Base-by-base conservation (phyloP, 2,113 vertebrate species). In the Motacilla alba region DNA sequence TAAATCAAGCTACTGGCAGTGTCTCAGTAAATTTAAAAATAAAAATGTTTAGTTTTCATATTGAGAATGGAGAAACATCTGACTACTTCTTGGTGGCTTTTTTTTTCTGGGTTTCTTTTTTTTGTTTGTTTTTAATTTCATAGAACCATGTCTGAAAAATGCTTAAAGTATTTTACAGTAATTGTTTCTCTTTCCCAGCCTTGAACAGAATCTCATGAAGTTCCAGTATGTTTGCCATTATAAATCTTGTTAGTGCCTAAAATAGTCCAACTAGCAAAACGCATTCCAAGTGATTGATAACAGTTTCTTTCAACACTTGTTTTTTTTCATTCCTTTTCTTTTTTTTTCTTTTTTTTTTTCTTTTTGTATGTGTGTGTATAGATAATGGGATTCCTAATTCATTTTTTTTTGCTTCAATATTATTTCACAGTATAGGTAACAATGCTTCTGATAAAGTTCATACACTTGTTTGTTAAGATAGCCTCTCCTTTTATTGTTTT, bases 171-270 rank as follows among this genome's bases (percentile, higher is more conserved):
- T 74, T 85, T 91, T 52, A 63, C 24, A 74, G 50, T 73, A 73
- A 59, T 85, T 64, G 11, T 44, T 95, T 90, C 49, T 78, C 60
- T 91, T 94, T 94, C 67, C 46, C 31, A 93, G 59, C n/a, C 87
- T 87, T 37, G n/a, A 87, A 89, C 15, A 79, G 59, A 72, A 69
- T 85, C 33, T 85, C 28, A 73, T 6, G 4, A 85, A 49, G 4
- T 91, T 83, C 30, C 19, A n/a, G 15, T 26, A 55, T 78, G 22
- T 64, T 94, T 87, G 30, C 49, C 4, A 3, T 75, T 87, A 69
- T 90, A 79, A 90, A 88, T 92, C 50, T 68, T 76, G 24, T 62
- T 83, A 73, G 47, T 76, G 43, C 47, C n/a, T 83, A 55, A 87
- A 85, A 80, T 76, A 72, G 47, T 91, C 19, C 37, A 83, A 85